Evolutionary conservation across 2,888 invertebrate genomes (phyloP).

Genomic region (Hypercompe scribonia): DNA sequence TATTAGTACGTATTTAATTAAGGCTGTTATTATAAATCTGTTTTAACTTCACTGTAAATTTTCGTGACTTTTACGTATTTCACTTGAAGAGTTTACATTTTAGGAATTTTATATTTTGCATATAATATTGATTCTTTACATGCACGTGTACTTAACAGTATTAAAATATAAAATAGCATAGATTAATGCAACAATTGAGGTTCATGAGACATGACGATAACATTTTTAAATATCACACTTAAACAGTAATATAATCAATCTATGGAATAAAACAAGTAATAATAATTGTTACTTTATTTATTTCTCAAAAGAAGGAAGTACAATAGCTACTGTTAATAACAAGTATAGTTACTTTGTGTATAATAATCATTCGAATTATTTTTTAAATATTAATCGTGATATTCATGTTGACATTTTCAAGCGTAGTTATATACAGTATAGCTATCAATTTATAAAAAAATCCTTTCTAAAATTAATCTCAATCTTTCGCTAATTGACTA

Average conservation of each 20-base stretch:
- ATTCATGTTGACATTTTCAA: conserved; percentile 58
- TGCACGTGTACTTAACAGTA: too few species aligned
- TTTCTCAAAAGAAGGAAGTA: conserved; percentile 75
- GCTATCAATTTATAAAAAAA: conserved; percentile 69
- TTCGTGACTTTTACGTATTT: too few species aligned
- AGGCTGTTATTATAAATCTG: too few species aligned
- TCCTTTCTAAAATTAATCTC: conserved; percentile 81
- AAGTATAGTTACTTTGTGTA: conserved; percentile 73
- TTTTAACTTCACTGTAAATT: too few species aligned
- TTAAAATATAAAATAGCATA: background rate
- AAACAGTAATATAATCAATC: background rate
- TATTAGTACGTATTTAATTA: background rate
- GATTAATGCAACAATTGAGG: background rate
- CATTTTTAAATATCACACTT: too few species aligned
- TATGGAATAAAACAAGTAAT: conserved; percentile 30
- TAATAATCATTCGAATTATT: conserved; percentile 65
- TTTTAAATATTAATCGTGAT: conserved; percentile 61
- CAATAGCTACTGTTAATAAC: conserved; percentile 77
- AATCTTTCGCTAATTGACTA: conserved; percentile 85
- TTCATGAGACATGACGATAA: background rate
- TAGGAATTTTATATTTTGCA: too few species aligned
- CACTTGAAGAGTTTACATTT: too few species aligned
- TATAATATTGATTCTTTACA: too few species aligned
- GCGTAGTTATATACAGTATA: conserved; percentile 75
- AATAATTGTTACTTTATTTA: conserved; percentile 64